Evolutionary conservation across 2,113 vertebrate genomes (phyloP), one percentile per base, ranked within the genome.

Genomic region (Sebastes fasciatus): DNA sequence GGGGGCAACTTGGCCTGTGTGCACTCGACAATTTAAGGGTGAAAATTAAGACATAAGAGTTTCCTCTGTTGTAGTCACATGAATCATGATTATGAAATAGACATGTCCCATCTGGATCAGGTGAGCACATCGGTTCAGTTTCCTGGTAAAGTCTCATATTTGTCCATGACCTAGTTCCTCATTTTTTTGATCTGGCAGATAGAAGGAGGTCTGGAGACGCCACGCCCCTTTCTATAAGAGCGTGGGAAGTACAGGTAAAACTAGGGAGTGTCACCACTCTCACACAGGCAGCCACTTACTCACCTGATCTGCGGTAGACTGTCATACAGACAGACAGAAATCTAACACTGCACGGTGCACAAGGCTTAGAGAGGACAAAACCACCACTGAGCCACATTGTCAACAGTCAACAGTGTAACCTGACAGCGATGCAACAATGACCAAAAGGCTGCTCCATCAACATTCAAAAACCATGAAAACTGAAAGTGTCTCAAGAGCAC

Each of bases 161-260:
- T 80, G 58, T 58, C 34, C 52, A 21, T 86, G 88, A 89, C 90
- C 90, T 64, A 88, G 65, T 93, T 95, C 87, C 91, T 91, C 68
- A 83, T 92, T 91, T 85, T 89, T 90, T 85, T 82, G 64, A 90
- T 85, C 42, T 66, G 54, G 51, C 62, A 77, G 21, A 77, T 57
- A 74, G 45, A 77, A 67, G 49, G 51, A 48, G 75, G 73, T 49
- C 11, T 8, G 26, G 21, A 61, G 61, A 80, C 6, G 43, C 79
- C 91, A 87, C 88, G 1, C 68, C 93, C 69, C 82, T 82, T 89
- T 78, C 80, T 71, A 85, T 83, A 74, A 34, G 66, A 92, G 83
- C 84, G 84, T 94, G 95, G 90, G 93, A 95, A 94, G 91, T 65
- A 49, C 76, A 81, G 74, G 86, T 87, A 85, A 74, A 83, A 84